A percentile compares a stretch with the other conserved stretches of the same genome.
Conservation (phyloP, 2,113 vertebrate genomes). For the Tamias sibiricus region DNA sequence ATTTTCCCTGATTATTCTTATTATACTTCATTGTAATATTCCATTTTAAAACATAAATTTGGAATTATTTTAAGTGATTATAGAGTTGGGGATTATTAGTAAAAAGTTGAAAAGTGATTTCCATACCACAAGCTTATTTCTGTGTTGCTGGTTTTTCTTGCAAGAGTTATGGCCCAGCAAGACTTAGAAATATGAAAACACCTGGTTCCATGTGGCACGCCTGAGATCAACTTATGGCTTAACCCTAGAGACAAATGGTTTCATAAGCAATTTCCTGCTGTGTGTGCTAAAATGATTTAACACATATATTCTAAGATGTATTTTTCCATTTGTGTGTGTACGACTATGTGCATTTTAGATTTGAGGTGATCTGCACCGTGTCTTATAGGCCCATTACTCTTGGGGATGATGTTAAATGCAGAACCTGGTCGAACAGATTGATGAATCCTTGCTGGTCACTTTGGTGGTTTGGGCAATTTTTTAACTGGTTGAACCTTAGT, state of each 20-base stretch:
- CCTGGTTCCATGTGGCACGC: background rate
- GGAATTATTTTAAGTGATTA: slow-evolving; percentile 14
- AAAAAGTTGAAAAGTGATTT: slow-evolving; percentile 9
- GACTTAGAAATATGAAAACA: background rate
- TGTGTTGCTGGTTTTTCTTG: background rate
- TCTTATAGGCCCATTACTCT: background rate
- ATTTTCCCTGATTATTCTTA: slow-evolving; percentile 72
- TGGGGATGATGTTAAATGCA: background rate
- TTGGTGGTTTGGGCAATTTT: background rate
- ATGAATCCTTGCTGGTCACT: background rate
- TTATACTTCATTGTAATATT: background rate
- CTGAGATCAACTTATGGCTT: background rate
- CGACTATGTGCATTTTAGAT: background rate
- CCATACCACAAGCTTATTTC: background rate
- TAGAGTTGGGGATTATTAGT: slow-evolving; percentile 30
- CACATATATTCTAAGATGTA: background rate
- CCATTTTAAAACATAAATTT: slow-evolving; percentile 52
- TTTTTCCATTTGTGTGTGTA: background rate
- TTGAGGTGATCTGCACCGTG: background rate
- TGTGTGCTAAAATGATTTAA: background rate
- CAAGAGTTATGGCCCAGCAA: background rate
- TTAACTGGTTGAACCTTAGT: background rate
- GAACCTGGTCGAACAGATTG: background rate
- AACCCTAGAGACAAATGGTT: background rate
- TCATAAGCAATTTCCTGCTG: background rate